Evolutionary conservation across 2,888 invertebrate species (phyloP).

Genomic region (Dryobota labecula): DNA sequence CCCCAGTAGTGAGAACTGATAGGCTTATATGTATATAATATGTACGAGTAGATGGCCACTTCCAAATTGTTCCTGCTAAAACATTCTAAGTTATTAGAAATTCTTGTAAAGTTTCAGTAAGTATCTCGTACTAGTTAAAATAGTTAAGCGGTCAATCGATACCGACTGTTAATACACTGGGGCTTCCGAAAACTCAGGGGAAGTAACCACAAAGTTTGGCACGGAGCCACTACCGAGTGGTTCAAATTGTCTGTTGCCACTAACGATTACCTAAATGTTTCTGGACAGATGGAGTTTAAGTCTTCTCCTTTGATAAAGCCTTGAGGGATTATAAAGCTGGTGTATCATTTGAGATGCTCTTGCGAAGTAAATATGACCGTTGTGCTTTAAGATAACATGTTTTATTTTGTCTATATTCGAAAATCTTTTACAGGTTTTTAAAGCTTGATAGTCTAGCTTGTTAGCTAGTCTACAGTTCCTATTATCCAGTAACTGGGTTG

Average conservation of each 20-base stretch:
- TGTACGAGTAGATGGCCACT: constrained; percentile 19
- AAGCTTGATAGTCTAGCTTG: no score
- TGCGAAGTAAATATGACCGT: background rate
- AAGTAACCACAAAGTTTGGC: constrained; percentile 68
- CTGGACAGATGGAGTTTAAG: constrained; percentile 43
- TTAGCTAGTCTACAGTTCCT: no score
- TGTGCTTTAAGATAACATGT: background rate
- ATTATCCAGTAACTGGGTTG: no score
- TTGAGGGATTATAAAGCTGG: constrained; percentile 22
- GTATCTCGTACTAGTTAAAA: constrained; percentile 62
- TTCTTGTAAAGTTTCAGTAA: constrained; percentile 57
- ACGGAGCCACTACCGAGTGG: constrained; percentile 64
- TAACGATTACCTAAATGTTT: constrained; percentile 62
- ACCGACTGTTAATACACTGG: constrained; percentile 59
- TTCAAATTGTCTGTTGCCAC: constrained; percentile 62
- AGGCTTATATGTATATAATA: no score
- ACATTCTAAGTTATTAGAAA: constrained; percentile 62
- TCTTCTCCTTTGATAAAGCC: constrained; percentile 37
- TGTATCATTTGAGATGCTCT: background rate
- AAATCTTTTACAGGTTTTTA: background rate
- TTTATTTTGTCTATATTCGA: background rate
- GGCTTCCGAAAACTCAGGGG: constrained; percentile 48
- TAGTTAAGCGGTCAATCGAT: constrained; percentile 68
- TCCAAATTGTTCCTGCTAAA: constrained; percentile 46
- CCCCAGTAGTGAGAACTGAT: no score